These are phyloP conservation scores for Pygocentrus nattereri DNA, from an alignment of 2,797 vertebrate species.

Conservation along the genomic window DNA sequence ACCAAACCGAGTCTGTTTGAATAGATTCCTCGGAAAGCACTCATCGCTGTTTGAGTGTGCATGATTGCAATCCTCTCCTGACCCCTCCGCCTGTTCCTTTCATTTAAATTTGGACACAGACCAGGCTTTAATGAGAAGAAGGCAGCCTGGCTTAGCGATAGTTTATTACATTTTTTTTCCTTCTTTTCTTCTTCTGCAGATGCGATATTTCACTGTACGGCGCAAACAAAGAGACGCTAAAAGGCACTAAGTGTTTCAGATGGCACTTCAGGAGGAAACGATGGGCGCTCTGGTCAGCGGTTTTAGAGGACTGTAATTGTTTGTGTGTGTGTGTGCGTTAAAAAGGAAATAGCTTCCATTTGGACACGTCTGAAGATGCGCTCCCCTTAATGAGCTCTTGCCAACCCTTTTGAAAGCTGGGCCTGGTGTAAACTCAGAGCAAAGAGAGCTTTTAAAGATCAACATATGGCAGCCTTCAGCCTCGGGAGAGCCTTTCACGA, in stretches of 20 bases:
- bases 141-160: background rate
- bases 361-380: constrained; percentile 60
- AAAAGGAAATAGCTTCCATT: constrained; percentile 23
- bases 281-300: constrained; percentile 48
- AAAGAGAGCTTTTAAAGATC: constrained; percentile 70
- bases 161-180: background rate
- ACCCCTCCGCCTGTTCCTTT: constrained; percentile 31
- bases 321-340: constrained; percentile 8
- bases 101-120: constrained; percentile 48
- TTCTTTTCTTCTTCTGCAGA: constrained; percentile 45
- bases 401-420: constrained; percentile 68
- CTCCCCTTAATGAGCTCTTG: constrained; percentile 72
- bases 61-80: constrained; percentile 14
- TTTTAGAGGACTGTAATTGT: constrained; percentile 49
- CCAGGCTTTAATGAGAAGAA: constrained; percentile 47
- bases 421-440: constrained; percentile 62
- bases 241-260: constrained; percentile 61
- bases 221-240: constrained; percentile 43
- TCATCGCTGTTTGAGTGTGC: background rate
- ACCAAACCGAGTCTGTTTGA: background rate
- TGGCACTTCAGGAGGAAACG: constrained; percentile 47
- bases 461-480: constrained; percentile 74
- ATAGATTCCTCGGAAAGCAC: background rate
- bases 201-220: constrained; percentile 14
- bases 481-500: constrained; percentile 42